Conservation (phyloP, 2,797 vertebrate genomes). For the Tinamus major region DNA sequence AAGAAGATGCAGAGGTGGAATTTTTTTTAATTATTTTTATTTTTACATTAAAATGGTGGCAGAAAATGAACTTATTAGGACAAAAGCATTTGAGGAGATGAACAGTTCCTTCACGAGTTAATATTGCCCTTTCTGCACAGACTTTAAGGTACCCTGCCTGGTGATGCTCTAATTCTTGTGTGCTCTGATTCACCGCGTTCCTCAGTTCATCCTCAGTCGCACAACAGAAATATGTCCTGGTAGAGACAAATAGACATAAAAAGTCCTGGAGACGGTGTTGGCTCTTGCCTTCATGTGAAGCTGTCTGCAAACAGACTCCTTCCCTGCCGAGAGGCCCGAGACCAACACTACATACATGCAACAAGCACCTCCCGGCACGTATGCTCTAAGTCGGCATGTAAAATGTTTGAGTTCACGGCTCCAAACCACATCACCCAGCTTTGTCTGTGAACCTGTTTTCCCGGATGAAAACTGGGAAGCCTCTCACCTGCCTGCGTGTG, state of each 20-base stretch:
- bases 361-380: not conserved
- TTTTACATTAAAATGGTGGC: not conserved
- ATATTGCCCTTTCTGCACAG: not conserved
- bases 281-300: not conserved
- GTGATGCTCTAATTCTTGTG: rapidly evolving
- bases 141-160: not conserved
- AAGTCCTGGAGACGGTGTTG: not conserved
- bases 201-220: not conserved
- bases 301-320: not conserved
- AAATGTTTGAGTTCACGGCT: rapidly evolving
- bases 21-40: not conserved
- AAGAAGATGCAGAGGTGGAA: not conserved
- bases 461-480: not conserved
- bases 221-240: not conserved
- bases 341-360: too few species aligned
- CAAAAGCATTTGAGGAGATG: not conserved
- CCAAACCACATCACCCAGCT: not conserved
- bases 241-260: not conserved
- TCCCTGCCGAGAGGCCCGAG: not conserved
- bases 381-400: rapidly evolving
- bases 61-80: not conserved
- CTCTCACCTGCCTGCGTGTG: not conserved
- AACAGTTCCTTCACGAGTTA: not conserved
- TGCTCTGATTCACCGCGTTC: not conserved
- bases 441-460: not conserved